These are phyloP conservation scores for Erebia ligea DNA, from an alignment of 2,888 invertebrate genomes.

Conservation along the genomic window DNA sequence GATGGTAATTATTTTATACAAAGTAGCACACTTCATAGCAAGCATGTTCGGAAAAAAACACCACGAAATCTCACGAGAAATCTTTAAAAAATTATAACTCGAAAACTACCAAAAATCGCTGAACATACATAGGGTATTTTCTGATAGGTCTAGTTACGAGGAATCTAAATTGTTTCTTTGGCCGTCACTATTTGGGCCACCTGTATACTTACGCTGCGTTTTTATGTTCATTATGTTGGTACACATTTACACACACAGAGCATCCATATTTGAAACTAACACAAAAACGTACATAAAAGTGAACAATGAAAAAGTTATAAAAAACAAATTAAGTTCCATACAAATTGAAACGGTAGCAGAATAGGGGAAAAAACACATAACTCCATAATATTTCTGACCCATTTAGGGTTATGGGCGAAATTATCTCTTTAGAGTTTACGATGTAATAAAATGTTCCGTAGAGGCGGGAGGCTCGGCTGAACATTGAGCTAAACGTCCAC, in stretches of 20 bases:
- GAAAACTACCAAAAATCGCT: no score
- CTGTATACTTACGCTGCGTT: no score
- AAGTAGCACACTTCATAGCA: no score
- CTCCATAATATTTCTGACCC: conserved; percentile 34
- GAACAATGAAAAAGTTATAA: conserved; percentile 24
- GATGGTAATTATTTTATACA: no score
- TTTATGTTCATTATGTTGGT: no score
- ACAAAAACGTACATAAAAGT: conserved; percentile 14
- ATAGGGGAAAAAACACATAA: conserved; percentile 33
- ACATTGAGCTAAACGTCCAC: conserved; percentile 21
- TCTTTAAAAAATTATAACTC: no score
- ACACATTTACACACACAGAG: not conserved
- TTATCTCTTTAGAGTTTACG: conserved; percentile 30
- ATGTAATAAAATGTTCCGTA: conserved; percentile 20
- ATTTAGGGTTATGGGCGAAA: conserved; percentile 34
- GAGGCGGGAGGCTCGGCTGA: conserved; percentile 3
- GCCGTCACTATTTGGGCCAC: no score
- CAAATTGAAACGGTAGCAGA: conserved; percentile 33
- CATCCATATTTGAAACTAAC: conserved; percentile 6
- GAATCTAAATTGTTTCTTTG: no score
- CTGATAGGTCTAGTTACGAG: no score
- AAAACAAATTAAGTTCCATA: conserved; percentile 20
- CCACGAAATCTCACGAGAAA: no score
- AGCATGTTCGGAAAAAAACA: no score
- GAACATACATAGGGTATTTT: no score